Evolutionary conservation across 1,140 invertebrate genomes (phyloP).

Genomic region (Procambarus clarkii): DNA sequence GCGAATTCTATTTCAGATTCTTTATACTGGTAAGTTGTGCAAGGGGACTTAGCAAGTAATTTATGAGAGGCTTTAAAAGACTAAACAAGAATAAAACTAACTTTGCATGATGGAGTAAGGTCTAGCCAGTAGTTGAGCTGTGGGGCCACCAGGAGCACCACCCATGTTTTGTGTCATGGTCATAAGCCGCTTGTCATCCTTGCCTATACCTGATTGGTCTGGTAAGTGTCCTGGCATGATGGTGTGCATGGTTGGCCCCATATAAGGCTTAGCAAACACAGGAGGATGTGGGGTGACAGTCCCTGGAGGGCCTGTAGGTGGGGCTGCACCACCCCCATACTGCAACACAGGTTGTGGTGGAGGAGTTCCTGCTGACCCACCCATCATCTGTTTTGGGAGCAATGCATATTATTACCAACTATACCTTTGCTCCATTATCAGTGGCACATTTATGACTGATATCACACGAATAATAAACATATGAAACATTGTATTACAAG

Average conservation of each 20-base stretch:
- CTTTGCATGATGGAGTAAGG: constrained; percentile 69
- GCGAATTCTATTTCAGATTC: constrained; percentile 29
- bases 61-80: constrained; percentile 24
- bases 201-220: constrained; percentile 41
- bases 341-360: constrained; percentile 59
- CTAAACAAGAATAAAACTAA: constrained; percentile 45
- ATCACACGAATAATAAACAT: constrained; percentile 21
- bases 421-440: background rate
- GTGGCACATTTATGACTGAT: background rate
- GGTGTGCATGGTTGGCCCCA: constrained; percentile 60
- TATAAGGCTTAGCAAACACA: constrained; percentile 64
- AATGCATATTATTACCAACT: constrained; percentile 21
- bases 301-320: constrained; percentile 61
- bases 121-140: constrained; percentile 60
- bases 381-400: constrained; percentile 54
- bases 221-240: constrained; percentile 49
- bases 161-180: constrained; percentile 53
- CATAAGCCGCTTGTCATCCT: constrained; percentile 61
- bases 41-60: constrained; percentile 18
- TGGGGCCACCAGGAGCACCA: constrained; percentile 47
- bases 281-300: constrained; percentile 59
- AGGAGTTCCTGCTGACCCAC: constrained; percentile 60
- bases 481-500: constrained; percentile 41
- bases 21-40: constrained; percentile 16
- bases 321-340: constrained; percentile 46